Conservation (phyloP, 1,140 invertebrate genomes). For the Drosophila bipectinata region DNA sequence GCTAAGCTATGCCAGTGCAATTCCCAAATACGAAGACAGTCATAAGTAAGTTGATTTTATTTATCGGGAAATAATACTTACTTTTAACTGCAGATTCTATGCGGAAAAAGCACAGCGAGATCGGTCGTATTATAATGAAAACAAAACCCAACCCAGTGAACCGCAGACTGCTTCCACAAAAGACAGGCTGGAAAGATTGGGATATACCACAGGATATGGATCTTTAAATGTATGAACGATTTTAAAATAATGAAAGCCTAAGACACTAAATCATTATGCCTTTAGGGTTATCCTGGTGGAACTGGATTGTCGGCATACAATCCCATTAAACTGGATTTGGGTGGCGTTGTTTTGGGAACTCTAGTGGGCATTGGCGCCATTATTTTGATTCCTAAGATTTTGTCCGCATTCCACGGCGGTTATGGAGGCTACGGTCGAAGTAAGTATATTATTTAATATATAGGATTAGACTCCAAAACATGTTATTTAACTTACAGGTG, state of each 20-base stretch:
- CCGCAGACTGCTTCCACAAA: constrained; percentile 66
- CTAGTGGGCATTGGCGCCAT: constrained; percentile 91
- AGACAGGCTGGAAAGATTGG: constrained; percentile 76
- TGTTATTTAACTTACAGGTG: constrained; percentile 79
- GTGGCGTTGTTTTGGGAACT: constrained; percentile 91
- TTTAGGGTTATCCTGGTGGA: constrained; percentile 78
- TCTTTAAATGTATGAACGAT: constrained; percentile 61
- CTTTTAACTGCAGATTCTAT: constrained; percentile 45
- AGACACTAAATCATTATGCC: neutral
- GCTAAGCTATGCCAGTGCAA: constrained; percentile 38
- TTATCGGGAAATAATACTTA: neutral
- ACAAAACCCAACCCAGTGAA: constrained; percentile 62
- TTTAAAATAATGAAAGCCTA: neutral
- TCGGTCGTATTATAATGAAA: constrained; percentile 69
- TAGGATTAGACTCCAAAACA: neutral
- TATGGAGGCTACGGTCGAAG: constrained; percentile 89
- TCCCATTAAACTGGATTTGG: constrained; percentile 91
- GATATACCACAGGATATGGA: constrained; percentile 81
- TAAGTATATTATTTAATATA: constrained; percentile 80
- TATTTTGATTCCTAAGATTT: constrained; percentile 90
- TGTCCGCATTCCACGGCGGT: constrained; percentile 88
- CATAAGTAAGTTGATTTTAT: constrained; percentile 53
- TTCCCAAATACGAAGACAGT: constrained; percentile 70
- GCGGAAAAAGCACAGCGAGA: constrained; percentile 65
- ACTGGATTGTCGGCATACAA: constrained; percentile 86